phyloP scores from a whole-genome alignment of 2,113 vertebrate species.

The Burhinus bistriatus region DNA sequence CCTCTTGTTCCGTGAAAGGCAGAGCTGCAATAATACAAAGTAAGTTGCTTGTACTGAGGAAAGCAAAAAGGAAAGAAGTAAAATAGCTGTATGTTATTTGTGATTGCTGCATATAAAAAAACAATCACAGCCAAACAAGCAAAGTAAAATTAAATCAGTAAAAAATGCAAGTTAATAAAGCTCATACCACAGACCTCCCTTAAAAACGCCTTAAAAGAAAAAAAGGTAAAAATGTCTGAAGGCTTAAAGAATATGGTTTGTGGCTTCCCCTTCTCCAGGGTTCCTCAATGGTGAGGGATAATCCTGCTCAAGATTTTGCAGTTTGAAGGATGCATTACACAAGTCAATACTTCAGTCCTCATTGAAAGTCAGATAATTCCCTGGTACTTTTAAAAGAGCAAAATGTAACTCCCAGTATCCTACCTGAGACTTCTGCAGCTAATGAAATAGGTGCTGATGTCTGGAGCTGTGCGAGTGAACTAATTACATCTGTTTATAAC shows the following conservation, averaged over 20 bases:
- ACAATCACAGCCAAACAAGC: neutral
- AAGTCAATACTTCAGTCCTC: neutral
- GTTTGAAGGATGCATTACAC: neutral
- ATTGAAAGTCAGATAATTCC: neutral
- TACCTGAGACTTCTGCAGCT: neutral
- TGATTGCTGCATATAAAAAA: neutral
- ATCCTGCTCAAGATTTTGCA: neutral
- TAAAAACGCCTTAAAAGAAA: neutral
- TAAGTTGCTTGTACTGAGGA: neutral
- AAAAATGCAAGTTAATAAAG: neutral
- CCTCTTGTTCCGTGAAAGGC: neutral
- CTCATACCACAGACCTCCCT: neutral
- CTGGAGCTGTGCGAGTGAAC: neutral
- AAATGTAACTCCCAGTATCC: neutral
- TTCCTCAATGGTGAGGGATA: neutral
- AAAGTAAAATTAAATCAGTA: neutral
- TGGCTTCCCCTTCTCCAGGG: neutral
- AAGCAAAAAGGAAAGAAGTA: neutral
- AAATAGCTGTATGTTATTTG: neutral
- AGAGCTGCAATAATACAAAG: neutral
- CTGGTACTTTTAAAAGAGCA: neutral
- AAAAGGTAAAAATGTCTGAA: neutral
- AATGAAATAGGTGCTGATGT: neutral
- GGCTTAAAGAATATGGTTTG: neutral
- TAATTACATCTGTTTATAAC: neutral